Evolutionary conservation across 2,888 invertebrate species (phyloP).

Genomic region (Halocaridina rubra): DNA sequence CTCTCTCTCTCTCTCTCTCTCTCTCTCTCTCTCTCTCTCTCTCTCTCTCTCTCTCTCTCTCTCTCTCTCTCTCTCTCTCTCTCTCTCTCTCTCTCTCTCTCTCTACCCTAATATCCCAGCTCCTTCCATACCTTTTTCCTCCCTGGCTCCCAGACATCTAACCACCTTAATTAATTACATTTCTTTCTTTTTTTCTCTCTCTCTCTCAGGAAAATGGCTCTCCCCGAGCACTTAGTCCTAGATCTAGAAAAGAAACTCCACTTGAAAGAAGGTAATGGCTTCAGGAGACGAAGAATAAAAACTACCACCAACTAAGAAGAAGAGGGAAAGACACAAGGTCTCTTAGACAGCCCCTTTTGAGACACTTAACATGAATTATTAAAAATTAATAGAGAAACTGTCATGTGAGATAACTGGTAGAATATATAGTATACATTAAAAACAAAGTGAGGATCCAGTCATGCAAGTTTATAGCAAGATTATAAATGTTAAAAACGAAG

Average conservation of each 20-base stretch:
- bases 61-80: not conserved
- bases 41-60: not conserved
- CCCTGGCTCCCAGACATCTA: not conserved
- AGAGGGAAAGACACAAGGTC: too few species aligned
- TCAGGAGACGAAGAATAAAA: not conserved
- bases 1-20: not conserved
- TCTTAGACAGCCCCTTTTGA: too few species aligned
- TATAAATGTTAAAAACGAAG: too few species aligned
- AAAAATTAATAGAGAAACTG: too few species aligned
- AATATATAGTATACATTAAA: too few species aligned
- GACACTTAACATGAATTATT: too few species aligned
- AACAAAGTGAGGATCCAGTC: too few species aligned
- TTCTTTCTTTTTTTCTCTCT: not conserved
- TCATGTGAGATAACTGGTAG: too few species aligned
- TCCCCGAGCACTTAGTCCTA: not conserved
- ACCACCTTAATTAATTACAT: too few species aligned
- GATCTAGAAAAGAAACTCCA: not conserved
- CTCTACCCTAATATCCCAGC: not conserved
- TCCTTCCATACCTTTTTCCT: not conserved
- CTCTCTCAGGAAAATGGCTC: not conserved
- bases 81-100: conserved; percentile 3
- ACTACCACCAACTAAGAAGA: not conserved
- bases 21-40: not conserved
- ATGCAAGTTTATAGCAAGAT: too few species aligned
- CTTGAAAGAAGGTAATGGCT: not conserved